These are phyloP conservation scores for Drymodes brunneopygia DNA, from an alignment of 2,113 vertebrate species.

Conservation along the genomic window DNA sequence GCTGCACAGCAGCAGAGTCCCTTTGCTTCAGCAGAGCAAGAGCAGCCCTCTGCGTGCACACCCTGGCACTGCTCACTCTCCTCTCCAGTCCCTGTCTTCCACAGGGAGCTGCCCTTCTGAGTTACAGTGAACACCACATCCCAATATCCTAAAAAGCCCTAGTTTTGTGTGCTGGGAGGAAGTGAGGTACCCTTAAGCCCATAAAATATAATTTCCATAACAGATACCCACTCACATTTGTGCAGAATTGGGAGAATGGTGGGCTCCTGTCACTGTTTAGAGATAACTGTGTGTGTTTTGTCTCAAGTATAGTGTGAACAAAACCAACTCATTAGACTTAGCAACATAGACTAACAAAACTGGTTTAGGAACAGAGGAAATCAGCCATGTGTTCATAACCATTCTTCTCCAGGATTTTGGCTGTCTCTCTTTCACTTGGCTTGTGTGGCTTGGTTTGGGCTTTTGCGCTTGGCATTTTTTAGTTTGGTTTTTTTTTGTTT, in stretches of 20 bases:
- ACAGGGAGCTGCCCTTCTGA: neutral
- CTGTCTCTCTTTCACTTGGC: neutral
- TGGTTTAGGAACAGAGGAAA: neutral
- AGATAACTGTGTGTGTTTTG: neutral
- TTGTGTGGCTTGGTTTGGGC: neutral
- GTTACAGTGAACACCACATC: neutral
- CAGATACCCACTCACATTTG: neutral
- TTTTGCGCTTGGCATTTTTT: neutral
- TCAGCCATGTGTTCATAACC: neutral
- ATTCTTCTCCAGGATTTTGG: neutral
- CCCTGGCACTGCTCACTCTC: neutral
- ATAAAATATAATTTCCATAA: accelerated
- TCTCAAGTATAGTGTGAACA: neutral
- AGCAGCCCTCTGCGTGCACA: accelerated
- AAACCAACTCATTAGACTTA: neutral
- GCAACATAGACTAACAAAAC: neutral
- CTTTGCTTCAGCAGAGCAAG: neutral
- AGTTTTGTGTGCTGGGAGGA: neutral
- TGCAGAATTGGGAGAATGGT: neutral
- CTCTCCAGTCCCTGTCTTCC: neutral
- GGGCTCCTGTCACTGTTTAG: neutral
- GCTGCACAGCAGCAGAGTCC: neutral
- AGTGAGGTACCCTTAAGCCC: neutral
- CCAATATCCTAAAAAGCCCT: neutral
- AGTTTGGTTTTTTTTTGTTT: neutral